Conservation (phyloP, 2,797 vertebrate species). For the Anabas testudineus region DNA sequence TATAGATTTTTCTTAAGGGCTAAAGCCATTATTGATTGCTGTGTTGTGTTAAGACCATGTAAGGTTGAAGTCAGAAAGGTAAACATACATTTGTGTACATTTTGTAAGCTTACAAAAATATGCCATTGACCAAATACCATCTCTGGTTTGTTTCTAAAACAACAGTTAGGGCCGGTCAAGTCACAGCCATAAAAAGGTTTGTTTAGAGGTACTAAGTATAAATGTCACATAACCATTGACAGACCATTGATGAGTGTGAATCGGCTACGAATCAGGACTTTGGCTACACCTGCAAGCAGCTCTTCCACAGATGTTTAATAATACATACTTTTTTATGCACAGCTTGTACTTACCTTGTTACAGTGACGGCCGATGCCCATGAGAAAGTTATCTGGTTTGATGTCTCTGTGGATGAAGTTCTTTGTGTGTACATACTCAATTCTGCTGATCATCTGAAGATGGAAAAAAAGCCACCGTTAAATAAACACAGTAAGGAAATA, state of each 20-base stretch:
- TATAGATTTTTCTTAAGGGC: too few relatives aligned
- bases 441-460: conserved; percentile 98
- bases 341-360: conserved; percentile 94
- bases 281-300: neutral
- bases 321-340: conserved; percentile 8
- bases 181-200: neutral
- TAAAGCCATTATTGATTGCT: too few relatives aligned
- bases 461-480: neutral
- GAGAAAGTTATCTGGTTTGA: conserved; percentile 99
- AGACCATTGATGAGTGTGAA: neutral
- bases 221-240: neutral
- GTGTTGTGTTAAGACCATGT: neutral
- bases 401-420: conserved; percentile 99
- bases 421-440: conserved; percentile 99
- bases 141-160: neutral
- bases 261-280: neutral
- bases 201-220: neutral
- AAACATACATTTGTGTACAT: neutral
- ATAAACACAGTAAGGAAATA: neutral
- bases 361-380: conserved; percentile 99
- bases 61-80: neutral
- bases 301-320: conserved; percentile 2
- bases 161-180: neutral
- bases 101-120: neutral
- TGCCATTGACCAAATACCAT: neutral